These are phyloP conservation scores for Dufourea novaeangliae DNA, from an alignment of 1,140 invertebrate species.

Conservation along the genomic window DNA sequence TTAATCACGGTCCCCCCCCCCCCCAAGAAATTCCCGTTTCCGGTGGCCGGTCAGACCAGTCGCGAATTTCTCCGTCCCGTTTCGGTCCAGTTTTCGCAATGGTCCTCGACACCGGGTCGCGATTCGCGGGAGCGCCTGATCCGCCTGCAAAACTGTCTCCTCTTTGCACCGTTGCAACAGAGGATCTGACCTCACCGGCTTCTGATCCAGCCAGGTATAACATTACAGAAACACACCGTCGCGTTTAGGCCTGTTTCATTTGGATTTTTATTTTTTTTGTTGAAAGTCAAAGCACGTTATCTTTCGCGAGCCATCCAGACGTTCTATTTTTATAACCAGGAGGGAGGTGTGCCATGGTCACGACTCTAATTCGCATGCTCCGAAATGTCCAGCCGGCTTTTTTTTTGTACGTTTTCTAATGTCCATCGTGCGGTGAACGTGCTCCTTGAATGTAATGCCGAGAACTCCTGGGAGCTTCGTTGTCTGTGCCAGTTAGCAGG, in stretches of 20 bases:
- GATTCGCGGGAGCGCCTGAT: not conserved
- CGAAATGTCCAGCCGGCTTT: conserved; percentile 18
- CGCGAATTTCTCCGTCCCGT: not conserved
- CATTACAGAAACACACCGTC: conserved; percentile 51
- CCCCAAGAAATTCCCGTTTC: conserved; percentile 30
- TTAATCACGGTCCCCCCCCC: not conserved
- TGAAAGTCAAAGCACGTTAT: conserved; percentile 42
- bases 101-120: too few species aligned
- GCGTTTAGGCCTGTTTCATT: not conserved
- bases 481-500: not conserved
- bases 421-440: not conserved
- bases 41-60: not conserved
- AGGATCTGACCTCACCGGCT: conserved; percentile 43
- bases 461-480: not conserved
- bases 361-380: conserved; percentile 39
- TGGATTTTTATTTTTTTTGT: conserved; percentile 6
- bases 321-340: conserved; percentile 51
- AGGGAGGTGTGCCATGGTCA: conserved; percentile 31
- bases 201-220: conserved; percentile 9
- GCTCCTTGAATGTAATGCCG: conserved; percentile 18
- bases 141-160: conserved; percentile 5
- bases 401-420: conserved; percentile 15
- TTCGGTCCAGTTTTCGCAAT: conserved; percentile 16
- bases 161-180: conserved; percentile 22
- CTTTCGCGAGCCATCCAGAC: conserved; percentile 11